Evolutionary conservation across 2,113 vertebrate genomes (phyloP).

Genomic region (Mellivora capensis): DNA sequence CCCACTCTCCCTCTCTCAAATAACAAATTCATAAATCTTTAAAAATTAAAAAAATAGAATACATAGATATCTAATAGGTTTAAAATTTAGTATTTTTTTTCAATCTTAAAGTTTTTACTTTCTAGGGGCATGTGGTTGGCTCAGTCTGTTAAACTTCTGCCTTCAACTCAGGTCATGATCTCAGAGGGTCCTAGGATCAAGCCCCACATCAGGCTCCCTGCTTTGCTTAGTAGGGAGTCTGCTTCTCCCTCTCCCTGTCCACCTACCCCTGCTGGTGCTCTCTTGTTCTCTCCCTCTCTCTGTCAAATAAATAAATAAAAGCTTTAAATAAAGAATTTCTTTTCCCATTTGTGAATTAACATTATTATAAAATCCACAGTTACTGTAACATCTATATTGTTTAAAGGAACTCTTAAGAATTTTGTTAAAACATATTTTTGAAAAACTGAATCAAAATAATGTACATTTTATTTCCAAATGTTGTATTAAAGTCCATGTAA

Average conservation of each 20-base stretch:
- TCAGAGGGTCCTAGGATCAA: too few species aligned
- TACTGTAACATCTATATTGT: slow-evolving; percentile 69
- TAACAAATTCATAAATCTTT: neutral
- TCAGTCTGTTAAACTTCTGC: too few species aligned
- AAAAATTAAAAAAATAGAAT: neutral
- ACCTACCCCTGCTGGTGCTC: too few species aligned
- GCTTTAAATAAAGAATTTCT: slow-evolving; percentile 50
- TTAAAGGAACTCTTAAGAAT: slow-evolving; percentile 66
- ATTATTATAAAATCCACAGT: slow-evolving; percentile 79
- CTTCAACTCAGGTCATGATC: too few species aligned
- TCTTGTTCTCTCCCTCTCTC: too few species aligned
- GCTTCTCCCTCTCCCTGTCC: too few species aligned
- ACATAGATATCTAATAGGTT: neutral
- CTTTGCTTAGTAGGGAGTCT: too few species aligned
- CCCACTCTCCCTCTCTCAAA: neutral
- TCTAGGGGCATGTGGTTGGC: slow-evolving; percentile 25
- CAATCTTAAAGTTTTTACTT: slow-evolving; percentile 65
- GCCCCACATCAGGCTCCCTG: too few species aligned
- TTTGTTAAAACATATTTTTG: slow-evolving; percentile 75
- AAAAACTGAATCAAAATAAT: slow-evolving; percentile 81
- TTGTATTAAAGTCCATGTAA: slow-evolving; percentile 75
- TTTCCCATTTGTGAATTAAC: slow-evolving; percentile 81
- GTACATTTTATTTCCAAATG: slow-evolving; percentile 81
- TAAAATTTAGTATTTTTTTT: slow-evolving; percentile 14
- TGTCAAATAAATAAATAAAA: too few species aligned